Base-by-base conservation (phyloP, 2,797 vertebrate genomes). In the Gephyroberyx darwinii region DNA sequence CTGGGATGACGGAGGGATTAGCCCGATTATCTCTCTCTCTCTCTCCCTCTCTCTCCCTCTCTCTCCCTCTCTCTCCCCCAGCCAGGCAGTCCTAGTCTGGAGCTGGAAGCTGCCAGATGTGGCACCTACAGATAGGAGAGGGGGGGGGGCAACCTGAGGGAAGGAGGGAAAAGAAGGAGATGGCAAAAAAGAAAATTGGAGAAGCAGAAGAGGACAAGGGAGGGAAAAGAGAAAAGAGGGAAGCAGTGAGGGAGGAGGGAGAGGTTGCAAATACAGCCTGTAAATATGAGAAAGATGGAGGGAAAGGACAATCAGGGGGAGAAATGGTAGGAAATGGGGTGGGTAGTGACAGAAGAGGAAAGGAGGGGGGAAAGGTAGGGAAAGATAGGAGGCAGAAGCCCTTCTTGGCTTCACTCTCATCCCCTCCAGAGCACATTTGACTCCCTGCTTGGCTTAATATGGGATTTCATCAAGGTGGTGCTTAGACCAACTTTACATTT, bases 1-100 rank as follows among this genome's bases (percentile, higher is more conserved):
- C 89, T 90, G 90, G 93, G 93, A 94, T 94, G 91, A 91, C 86
- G 91, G 89, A 85, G 82, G 93, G 93, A 95, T 95, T 94, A 95
- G 90, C 84, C 89, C 88, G 94, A 94, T 95, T 94, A 94, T 92
- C 92, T 90, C 90, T 57, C 84, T 84, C 83, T 83, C 85, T 85
- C 81, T 76, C 65, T 68, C 63, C 33, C 48, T 39, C 45, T 76
- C 81, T 70, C 0, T 26, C 26, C 4, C 78, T 58, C 68, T 71
- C 69, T 37, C 52, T 51, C 54, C 71, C 79, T 77, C 77, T 83
- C 82, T 85, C 81, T 76, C 65, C 58, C 63, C 48, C 71, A 86
- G 80, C 68, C 86, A 89, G 86, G 71, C 89, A 84, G 89, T 68
- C 84, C 84, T 66, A 86, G 88, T 87, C 77, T 88, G 83, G 84